Conservation (phyloP, 2,113 vertebrate species). For the Zonotrichia leucophrys region DNA sequence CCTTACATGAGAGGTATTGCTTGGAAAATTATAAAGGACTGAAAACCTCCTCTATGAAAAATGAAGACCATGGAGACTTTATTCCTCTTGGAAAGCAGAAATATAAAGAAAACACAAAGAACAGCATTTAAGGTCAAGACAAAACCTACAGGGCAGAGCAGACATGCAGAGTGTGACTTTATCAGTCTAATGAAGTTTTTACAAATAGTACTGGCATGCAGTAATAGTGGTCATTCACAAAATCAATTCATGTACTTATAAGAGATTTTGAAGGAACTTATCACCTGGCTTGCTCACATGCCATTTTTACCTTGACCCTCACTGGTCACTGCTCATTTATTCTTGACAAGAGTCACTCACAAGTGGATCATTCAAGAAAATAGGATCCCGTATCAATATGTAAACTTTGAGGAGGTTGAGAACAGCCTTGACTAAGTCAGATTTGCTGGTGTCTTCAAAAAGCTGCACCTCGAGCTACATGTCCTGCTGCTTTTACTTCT, state of each 20-base stretch:
- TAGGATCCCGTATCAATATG: neutral
- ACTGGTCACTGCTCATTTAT: neutral
- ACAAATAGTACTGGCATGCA: neutral
- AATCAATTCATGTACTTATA: neutral
- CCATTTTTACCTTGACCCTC: neutral
- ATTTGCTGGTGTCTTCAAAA: neutral
- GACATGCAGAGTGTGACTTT: neutral
- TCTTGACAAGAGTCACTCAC: neutral
- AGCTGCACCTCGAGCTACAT: neutral
- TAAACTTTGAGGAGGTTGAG: neutral
- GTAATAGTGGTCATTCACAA: neutral
- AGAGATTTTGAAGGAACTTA: neutral
- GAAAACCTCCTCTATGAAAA: neutral
- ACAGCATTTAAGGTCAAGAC: neutral
- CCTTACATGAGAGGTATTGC: neutral
- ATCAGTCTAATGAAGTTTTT: neutral
- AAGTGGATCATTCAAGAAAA: neutral
- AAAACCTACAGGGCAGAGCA: neutral
- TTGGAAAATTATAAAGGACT: neutral
- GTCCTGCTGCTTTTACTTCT: neutral
- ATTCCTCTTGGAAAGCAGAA: neutral
- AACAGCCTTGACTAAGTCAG: neutral
- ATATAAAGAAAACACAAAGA: neutral
- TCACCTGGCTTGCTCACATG: neutral
- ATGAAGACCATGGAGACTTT: fast-evolving